Evolutionary conservation across 1,140 invertebrate genomes (phyloP), one percentile per base, ranked within the genome.

Genomic region (Ips typographus): DNA sequence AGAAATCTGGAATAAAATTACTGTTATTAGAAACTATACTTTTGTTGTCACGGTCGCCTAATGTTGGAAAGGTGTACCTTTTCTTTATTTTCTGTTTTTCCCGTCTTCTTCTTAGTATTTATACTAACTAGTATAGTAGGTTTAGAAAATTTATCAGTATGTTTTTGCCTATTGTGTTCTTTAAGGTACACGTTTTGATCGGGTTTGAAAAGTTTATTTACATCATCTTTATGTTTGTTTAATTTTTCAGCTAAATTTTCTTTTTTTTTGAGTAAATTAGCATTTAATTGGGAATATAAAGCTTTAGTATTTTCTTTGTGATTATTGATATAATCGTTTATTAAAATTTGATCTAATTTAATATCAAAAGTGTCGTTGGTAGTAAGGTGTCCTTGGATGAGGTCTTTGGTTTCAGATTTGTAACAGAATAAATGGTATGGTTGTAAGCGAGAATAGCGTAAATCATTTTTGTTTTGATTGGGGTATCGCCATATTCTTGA

Each of bases 391-490:
- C 57, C 58, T 37, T 40, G 52, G 22, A 68, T 61, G 6, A 68
- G 40, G 4, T 67, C 59, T 0, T 42, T 53, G 59, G 66, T 42
- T 68, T 68, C 36, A 68, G 36, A 38, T 61, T 68, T 22, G 66
- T 61, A 2, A n/a, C 42, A 37, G 66, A 61, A 39, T 68, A 42
- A 41, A 68, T 56, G 2, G 66, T 53, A 62, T 68, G 8, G 22
- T 68, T 68, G 38, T 68, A 68, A 4, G 68, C 70, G 44, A 71
- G 47, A 40, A 71, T 71, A 38, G 64, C 70, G 40, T 71, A 66
- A 6, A 57, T 55, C 62, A 71, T 65, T 59, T 71, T 63, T n/a
- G 4, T 2, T 2, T 5, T 3, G 1, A 65, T 65, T 38, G 55
- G 40, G 36, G 37, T 37, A 41, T 59, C 51, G 22, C 3, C 41